A percentile compares a stretch with the other conserved stretches of the same genome.
Evolutionary conservation across 2,888 invertebrate species (phyloP).

Genomic region (Bembecia ichneumoniformis): DNA sequence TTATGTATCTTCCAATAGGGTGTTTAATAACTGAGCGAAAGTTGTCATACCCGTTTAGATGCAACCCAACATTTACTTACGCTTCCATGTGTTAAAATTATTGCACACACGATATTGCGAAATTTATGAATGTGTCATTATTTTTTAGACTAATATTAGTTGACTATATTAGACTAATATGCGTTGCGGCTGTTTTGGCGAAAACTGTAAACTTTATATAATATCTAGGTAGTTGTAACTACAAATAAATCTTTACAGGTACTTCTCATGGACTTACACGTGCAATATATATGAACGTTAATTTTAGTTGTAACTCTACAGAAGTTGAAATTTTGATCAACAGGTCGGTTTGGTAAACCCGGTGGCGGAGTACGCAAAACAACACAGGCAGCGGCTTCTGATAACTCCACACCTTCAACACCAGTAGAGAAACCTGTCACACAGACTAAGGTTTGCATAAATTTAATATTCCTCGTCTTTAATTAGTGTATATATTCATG

Average conservation of each 20-base stretch:
- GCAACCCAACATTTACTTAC: background rate
- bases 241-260: too few relatives aligned
- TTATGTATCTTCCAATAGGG: background rate
- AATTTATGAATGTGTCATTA: too few relatives aligned
- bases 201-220: too few relatives aligned
- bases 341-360: slow-evolving; percentile 66
- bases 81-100: background rate
- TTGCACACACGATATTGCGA: background rate
- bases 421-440: slow-evolving; percentile 39
- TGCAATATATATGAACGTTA: too few relatives aligned
- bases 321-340: slow-evolving; percentile 13
- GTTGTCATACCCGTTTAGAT: slow-evolving; percentile 10
- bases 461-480: background rate
- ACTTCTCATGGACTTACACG: too few relatives aligned
- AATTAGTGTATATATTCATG: background rate
- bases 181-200: too few relatives aligned
- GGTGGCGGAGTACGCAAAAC: slow-evolving; percentile 40
- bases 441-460: slow-evolving; percentile 46
- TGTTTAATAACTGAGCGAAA: slow-evolving; percentile 6
- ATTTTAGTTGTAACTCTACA: too few relatives aligned
- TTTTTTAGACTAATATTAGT: too few relatives aligned
- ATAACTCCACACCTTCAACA: slow-evolving; percentile 24
- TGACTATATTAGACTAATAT: too few relatives aligned
- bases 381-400: slow-evolving; percentile 44
- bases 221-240: too few relatives aligned